Base-by-base conservation (phyloP, 2,113 vertebrate species). In the Halichoerus grypus region DNA sequence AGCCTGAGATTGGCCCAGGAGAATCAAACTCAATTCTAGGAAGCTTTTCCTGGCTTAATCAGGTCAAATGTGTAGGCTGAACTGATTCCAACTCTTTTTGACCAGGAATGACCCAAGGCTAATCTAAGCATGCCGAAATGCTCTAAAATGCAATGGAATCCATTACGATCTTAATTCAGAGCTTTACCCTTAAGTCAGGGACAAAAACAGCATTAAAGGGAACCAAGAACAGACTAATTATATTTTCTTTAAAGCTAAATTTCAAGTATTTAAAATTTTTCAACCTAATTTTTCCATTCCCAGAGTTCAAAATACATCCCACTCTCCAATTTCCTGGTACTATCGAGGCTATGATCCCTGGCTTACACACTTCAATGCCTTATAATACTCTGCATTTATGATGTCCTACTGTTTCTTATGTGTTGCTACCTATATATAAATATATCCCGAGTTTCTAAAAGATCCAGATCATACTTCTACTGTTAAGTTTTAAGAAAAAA, bases 171-270 rank as follows among this genome's bases (percentile, higher is more conserved):
- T 57, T 91, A 51, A 79, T 79, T 93, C 36, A 89, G 24, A 84
- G 28, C 69, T 83, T 86, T 74, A 15, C 22, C 4, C 10, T 42
- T 49, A 88, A 67, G 22, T 39, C 28, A 95, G 86, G 26, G n/a
- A 26, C 42, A 88, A 90, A 83, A 80, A 33, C 3, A 22, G 36
- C 26, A 42, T 55, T 88, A 61, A 87, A 96, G 57, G 22, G 19
- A 81, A 83, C 53, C 59, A 82, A 31, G 51, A 46, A 74, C 19
- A 74, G 16, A 11, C 4, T 65, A 59, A 5, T 84, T 61, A 42
- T 1, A 92, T 51, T 94, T 79, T 65, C 71, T 87, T 88, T 92
- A 86, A 94, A 80, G 42, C 57, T 84, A 81, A 57, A 55, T 55
- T 76, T 88, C 14, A 85, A 13, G 33, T 31, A 77, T 21, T 84